These are phyloP conservation scores for Dasyurus viverrinus DNA, from an alignment of 2,113 vertebrate species.

Conservation along the genomic window DNA sequence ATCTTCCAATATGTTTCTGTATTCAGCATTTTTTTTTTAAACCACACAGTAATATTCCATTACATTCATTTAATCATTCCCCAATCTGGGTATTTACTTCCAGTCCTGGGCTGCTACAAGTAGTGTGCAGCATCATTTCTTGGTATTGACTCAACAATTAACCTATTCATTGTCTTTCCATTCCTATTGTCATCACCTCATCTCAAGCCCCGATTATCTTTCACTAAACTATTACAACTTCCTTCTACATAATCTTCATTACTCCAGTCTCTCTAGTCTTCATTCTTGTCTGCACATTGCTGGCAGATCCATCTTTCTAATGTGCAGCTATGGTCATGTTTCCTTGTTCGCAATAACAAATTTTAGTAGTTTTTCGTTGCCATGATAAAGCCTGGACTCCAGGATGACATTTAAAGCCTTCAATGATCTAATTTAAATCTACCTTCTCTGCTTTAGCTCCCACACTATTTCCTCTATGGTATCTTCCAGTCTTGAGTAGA, in stretches of 20 bases:
- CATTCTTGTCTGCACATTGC: background rate
- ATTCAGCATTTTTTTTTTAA: background rate
- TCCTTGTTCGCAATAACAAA: background rate
- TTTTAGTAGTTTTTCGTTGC: background rate
- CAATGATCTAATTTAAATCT: background rate
- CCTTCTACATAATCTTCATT: background rate
- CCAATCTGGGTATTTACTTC: background rate
- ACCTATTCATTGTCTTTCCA: background rate
- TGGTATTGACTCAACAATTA: background rate
- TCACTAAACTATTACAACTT: background rate
- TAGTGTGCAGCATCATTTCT: background rate
- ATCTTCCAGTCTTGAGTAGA: background rate
- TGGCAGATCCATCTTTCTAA: constrained; percentile 18
- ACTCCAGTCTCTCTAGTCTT: background rate
- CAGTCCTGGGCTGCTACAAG: background rate
- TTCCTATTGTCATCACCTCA: background rate
- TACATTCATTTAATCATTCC: background rate
- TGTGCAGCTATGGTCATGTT: background rate
- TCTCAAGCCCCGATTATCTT: background rate
- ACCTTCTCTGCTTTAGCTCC: background rate
- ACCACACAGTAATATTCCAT: background rate
- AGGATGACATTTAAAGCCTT: background rate
- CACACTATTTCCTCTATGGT: background rate
- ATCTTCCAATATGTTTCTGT: background rate
- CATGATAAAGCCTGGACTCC: background rate